phyloP scores from a whole-genome alignment of 2,888 invertebrate genomes.

The Trissoscelio sp. region DNA sequence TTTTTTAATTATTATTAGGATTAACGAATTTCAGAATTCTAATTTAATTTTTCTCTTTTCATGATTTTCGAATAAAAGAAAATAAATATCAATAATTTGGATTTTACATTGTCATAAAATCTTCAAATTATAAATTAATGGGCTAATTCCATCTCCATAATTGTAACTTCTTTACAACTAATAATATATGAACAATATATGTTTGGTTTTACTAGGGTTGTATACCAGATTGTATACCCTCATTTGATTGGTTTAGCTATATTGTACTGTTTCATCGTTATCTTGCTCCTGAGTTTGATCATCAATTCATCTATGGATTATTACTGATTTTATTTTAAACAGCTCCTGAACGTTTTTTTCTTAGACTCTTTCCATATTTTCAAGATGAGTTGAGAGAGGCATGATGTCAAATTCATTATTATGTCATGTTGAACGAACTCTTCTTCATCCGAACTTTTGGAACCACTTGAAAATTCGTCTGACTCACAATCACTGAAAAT shows the following conservation, averaged over 20 bases:
- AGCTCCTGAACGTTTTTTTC: constrained; percentile 16
- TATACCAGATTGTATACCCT: constrained; percentile 52
- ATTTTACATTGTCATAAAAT: too few species aligned
- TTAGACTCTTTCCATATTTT: not conserved
- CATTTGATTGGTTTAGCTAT: constrained; percentile 51
- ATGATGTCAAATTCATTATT: not conserved
- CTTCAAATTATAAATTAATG: too few species aligned
- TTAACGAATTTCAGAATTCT: too few species aligned
- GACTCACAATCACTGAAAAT: not conserved
- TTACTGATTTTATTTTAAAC: constrained; percentile 35
- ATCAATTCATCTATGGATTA: constrained; percentile 58
- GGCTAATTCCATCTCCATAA: too few species aligned
- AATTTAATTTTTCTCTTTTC: too few species aligned
- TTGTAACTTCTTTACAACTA: too few species aligned
- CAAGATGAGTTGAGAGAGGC: not conserved
- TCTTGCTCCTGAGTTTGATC: constrained; percentile 55
- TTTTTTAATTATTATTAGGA: too few species aligned
- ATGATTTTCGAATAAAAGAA: too few species aligned
- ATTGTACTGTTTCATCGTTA: constrained; percentile 44
- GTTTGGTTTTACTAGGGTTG: too few species aligned
- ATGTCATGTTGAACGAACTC: not conserved
- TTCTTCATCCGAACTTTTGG: not conserved
- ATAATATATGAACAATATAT: too few species aligned
- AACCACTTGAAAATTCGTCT: not conserved
- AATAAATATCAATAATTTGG: too few species aligned